Conservation (phyloP, 1,140 invertebrate species). For the Marisa cornuarietis region DNA sequence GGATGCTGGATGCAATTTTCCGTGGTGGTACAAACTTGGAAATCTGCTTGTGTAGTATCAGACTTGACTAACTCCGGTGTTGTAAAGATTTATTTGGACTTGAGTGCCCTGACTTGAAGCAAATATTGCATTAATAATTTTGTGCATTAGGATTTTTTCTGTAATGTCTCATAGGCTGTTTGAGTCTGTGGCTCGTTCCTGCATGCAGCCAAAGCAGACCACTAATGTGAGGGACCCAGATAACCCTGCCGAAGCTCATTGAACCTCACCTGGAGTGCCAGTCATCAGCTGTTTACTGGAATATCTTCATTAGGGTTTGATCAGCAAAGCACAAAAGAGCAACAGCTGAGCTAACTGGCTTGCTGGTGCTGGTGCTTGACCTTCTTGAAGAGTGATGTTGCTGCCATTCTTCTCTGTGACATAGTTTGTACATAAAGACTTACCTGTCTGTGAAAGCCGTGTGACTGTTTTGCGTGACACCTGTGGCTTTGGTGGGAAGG, state of each 20-base stretch:
- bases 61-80: no score
- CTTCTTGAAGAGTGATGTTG: not conserved
- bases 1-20: no score
- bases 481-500: no score
- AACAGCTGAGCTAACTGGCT: not conserved
- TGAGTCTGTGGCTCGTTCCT: slow-evolving; percentile 92
- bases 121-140: not conserved
- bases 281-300: slow-evolving; percentile 11
- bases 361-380: not conserved
- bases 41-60: no score
- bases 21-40: no score
- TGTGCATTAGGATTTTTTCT: not conserved
- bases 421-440: no score
- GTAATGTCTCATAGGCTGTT: slow-evolving; percentile 76
- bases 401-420: no score
- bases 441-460: no score
- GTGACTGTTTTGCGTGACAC: no score
- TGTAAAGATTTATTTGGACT: no score
- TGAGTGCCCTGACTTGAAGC: not conserved
- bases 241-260: slow-evolving; percentile 41
- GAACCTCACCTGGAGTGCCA: not conserved
- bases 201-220: slow-evolving; percentile 71
- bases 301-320: not conserved
- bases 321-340: slow-evolving; percentile 12
- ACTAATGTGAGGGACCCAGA: slow-evolving; percentile 39